These are phyloP conservation scores for Cariama cristata DNA, from an alignment of 2,113 vertebrate species.

Conservation along the genomic window DNA sequence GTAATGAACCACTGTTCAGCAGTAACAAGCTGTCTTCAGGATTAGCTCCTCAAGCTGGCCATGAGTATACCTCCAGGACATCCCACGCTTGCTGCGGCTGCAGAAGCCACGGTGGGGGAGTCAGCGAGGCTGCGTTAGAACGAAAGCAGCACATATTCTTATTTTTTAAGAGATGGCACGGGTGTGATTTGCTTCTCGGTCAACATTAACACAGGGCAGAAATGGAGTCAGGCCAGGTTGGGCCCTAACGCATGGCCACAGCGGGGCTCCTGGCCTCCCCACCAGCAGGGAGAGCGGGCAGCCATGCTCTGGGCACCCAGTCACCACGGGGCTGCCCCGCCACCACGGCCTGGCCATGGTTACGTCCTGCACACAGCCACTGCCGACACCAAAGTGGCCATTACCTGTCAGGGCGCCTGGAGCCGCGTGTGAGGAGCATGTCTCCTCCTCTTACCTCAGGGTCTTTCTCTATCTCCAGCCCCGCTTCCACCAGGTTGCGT, in stretches of 20 bases:
- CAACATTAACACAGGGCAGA: neutral
- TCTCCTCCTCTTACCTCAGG: conserved; percentile 70
- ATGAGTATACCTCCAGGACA: neutral
- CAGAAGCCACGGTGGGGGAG: neutral
- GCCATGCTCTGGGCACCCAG: no score
- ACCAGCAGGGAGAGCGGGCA: accelerated
- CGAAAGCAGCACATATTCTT: neutral
- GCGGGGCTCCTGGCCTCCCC: neutral
- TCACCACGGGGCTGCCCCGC: accelerated
- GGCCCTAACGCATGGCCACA: neutral
- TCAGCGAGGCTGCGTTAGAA: neutral
- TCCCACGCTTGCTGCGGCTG: neutral
- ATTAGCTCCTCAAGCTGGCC: neutral
- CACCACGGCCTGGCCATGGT: accelerated
- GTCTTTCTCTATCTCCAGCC: conserved; percentile 92
- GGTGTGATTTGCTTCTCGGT: neutral
- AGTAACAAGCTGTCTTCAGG: neutral
- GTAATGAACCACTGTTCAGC: neutral
- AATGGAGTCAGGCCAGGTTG: neutral
- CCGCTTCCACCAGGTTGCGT: conserved; percentile 83
- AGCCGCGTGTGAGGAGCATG: accelerated
- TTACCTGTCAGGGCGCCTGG: accelerated
- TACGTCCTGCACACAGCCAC: accelerated
- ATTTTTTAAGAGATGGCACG: neutral
- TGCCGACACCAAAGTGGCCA: accelerated